Conservation (phyloP, 1,140 invertebrate species). For the Adelges cooleyi region DNA sequence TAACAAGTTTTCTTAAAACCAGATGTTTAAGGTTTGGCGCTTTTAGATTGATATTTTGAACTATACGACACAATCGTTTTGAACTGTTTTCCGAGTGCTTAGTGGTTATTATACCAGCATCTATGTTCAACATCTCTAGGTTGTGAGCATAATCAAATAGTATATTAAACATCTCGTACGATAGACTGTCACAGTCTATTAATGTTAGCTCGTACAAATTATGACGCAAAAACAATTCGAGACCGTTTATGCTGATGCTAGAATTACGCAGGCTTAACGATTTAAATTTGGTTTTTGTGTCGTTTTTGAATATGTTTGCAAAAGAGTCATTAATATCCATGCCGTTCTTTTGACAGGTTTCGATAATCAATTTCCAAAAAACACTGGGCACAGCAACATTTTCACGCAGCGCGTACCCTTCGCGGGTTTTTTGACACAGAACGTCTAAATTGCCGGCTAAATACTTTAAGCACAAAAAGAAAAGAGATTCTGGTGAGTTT, state of each 20-base stretch:
- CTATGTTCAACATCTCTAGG: conserved; percentile 38
- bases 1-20: conserved; percentile 42
- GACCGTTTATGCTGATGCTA: conserved; percentile 54
- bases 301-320: conserved; percentile 59
- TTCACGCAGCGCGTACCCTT: conserved; percentile 31
- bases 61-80: conserved; percentile 35
- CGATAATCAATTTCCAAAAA: conserved; percentile 57
- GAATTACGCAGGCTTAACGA: conserved; percentile 56
- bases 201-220: conserved; percentile 60
- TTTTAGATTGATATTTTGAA: conserved; percentile 43
- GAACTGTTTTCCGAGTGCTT: not conserved
- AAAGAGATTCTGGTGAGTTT: conserved; percentile 11
- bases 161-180: conserved; percentile 44
- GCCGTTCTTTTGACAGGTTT: conserved; percentile 45
- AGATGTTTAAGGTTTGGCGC: conserved; percentile 53
- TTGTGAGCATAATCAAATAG: conserved; percentile 43
- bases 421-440: not conserved
- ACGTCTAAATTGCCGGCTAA: not conserved
- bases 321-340: conserved; percentile 46
- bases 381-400: conserved; percentile 52
- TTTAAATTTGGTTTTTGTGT: conserved; percentile 51
- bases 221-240: conserved; percentile 56
- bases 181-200: conserved; percentile 55
- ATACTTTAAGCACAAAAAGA: conserved; percentile 11
- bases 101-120: conserved; percentile 31